These are phyloP conservation scores for Lithophane socia DNA, from an alignment of 2,888 invertebrate species.

Conservation along the genomic window DNA sequence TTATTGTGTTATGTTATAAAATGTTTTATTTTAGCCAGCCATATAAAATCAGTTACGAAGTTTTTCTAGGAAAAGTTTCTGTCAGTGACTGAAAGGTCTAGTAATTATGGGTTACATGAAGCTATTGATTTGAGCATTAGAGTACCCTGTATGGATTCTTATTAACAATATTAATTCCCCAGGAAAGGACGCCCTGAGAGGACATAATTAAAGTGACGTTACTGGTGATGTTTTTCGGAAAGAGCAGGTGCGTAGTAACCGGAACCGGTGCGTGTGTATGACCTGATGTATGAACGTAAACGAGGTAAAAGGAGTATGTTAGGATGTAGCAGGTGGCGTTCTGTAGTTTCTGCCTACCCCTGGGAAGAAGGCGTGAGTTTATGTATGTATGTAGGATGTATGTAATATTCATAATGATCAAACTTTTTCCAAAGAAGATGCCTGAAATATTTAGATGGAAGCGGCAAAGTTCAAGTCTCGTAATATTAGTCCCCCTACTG, in stretches of 20 bases:
- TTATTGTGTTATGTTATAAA: too few relatives aligned
- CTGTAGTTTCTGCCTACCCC: not conserved
- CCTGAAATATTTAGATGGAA: constrained; percentile 10
- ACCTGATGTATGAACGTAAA: not conserved
- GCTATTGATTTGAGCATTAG: not conserved
- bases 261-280: not conserved
- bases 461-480: not conserved
- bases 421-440: not conserved
- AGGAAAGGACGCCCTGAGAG: too few relatives aligned
- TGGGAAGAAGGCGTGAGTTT: not conserved
- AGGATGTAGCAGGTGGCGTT: not conserved
- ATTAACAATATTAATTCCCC: not conserved
- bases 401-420: not conserved
- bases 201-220: not conserved
- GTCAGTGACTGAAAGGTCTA: not conserved
- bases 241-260: not conserved
- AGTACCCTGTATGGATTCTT: not conserved
- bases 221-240: not conserved
- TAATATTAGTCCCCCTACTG: constrained; percentile 2
- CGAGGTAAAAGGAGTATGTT: not conserved
- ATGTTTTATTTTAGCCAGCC: too few relatives aligned
- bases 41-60: not conserved
- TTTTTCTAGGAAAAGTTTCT: not conserved
- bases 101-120: not conserved
- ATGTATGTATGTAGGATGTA: not conserved